Evolutionary conservation across 2,888 invertebrate genomes (phyloP).

Genomic region (Xylophagus ater): DNA sequence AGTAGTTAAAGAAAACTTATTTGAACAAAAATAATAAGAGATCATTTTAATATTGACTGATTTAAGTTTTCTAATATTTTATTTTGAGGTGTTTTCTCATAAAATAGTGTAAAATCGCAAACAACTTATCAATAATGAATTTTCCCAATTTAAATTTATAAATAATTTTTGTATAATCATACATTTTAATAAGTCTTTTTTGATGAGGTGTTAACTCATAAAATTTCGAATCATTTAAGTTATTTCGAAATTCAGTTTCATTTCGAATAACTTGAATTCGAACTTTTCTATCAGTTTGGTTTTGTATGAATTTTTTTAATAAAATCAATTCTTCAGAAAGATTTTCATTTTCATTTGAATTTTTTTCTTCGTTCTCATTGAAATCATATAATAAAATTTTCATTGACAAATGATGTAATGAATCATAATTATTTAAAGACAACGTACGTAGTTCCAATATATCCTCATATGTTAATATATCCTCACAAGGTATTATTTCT

Average conservation of each 20-base stretch:
- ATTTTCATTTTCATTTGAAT: not conserved
- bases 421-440: conserved; percentile 4
- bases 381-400: conserved; percentile 11
- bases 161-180: no score
- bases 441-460: conserved; percentile 2
- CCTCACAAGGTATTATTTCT: conserved; percentile 8
- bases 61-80: no score
- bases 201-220: conserved; percentile 9
- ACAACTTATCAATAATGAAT: no score
- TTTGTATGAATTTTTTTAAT: conserved; percentile 1
- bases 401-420: conserved; percentile 4
- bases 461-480: conserved; percentile 16
- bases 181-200: no score
- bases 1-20: no score
- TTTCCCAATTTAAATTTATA: no score
- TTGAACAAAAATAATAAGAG: no score
- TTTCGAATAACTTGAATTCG: conserved; percentile 9
- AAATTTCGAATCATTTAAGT: conserved; percentile 15
- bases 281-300: not conserved
- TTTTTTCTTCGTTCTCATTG: not conserved
- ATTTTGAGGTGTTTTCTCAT: no score
- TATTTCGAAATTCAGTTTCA: conserved; percentile 10
- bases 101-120: no score
- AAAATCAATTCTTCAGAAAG: not conserved
- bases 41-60: no score